Percentiles rank a stretch among this genome's conserved stretches.
Evolutionary conservation across 2,113 vertebrate genomes (phyloP).

Genomic region (Thomomys bottae): DNA sequence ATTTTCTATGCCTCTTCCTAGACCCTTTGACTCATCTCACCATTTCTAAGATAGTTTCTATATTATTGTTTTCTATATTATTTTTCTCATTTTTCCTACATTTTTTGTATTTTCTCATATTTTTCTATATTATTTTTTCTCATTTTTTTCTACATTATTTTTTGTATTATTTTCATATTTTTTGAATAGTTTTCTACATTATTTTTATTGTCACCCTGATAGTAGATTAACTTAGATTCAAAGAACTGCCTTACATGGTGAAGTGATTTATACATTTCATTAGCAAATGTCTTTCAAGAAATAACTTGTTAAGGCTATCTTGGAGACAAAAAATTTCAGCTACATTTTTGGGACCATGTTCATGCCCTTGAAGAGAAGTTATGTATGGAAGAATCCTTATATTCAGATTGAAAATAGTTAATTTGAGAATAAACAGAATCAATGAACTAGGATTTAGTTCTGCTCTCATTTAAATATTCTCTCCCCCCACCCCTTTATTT

Average conservation of each 20-base stretch:
- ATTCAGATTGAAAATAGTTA: not conserved
- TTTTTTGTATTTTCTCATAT: no score
- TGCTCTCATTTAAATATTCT: not conserved
- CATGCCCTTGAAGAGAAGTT: not conserved
- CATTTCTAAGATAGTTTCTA: not conserved
- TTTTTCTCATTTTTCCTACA: no score
- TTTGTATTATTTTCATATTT: no score
- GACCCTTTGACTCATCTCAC: not conserved
- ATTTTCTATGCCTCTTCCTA: not conserved
- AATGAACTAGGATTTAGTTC: not conserved
- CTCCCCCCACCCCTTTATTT: not conserved
- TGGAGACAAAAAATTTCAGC: not conserved
- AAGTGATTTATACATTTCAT: not conserved
- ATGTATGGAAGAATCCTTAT: not conserved
- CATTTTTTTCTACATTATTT: not conserved
- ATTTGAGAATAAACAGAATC: not conserved
- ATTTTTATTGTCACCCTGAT: not conserved
- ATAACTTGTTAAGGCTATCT: not conserved
- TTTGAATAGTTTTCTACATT: not conserved
- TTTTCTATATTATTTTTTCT: not conserved
- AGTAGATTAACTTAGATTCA: not conserved
- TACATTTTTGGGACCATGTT: not conserved
- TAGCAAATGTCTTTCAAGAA: not conserved
- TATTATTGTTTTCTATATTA: not conserved
- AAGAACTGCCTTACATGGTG: not conserved